These are phyloP conservation scores for Drosophila mettleri DNA, from an alignment of 2,888 invertebrate species.

Conservation along the genomic window DNA sequence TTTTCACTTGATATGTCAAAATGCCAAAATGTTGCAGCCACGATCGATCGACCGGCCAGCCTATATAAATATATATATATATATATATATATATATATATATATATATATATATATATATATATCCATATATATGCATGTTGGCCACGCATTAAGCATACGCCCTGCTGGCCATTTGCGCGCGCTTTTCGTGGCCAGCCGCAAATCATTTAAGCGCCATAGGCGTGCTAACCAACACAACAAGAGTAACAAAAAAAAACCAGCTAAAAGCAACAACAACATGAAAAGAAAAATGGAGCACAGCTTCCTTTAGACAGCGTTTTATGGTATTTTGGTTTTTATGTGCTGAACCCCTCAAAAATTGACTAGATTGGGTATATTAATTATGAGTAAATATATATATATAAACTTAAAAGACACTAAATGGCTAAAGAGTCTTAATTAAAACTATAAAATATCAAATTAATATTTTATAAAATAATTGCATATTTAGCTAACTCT, in stretches of 20 bases:
- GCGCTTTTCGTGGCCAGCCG: conserved; percentile 56
- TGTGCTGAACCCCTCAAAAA: not conserved
- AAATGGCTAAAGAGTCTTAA: too few species aligned
- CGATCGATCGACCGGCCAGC: conserved; percentile 39
- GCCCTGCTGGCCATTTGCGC: conserved; percentile 68
- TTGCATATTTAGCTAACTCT: too few species aligned
- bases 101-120: not conserved
- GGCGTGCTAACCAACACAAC: conserved; percentile 48
- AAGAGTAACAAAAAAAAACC: conserved; percentile 4
- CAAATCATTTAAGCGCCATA: conserved; percentile 74
- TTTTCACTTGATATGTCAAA: conserved; percentile 78
- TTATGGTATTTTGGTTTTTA: conserved; percentile 40
- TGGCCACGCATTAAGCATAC: conserved; percentile 62
- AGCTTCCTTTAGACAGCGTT: conserved; percentile 68
- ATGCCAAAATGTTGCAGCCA: conserved; percentile 57
- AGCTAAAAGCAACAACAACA: conserved; percentile 26
- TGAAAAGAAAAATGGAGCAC: conserved; percentile 50
- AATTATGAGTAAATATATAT: too few species aligned
- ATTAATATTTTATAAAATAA: too few species aligned
- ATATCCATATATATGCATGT: not conserved
- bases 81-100: not conserved
- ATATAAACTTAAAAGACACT: too few species aligned
- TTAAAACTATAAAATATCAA: too few species aligned
- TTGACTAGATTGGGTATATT: not conserved
- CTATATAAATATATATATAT: conserved; percentile 10